Evolutionary conservation across 2,797 vertebrate species (phyloP), one percentile per base, ranked within the genome.

Genomic region (Sebastes wilsoni): DNA sequence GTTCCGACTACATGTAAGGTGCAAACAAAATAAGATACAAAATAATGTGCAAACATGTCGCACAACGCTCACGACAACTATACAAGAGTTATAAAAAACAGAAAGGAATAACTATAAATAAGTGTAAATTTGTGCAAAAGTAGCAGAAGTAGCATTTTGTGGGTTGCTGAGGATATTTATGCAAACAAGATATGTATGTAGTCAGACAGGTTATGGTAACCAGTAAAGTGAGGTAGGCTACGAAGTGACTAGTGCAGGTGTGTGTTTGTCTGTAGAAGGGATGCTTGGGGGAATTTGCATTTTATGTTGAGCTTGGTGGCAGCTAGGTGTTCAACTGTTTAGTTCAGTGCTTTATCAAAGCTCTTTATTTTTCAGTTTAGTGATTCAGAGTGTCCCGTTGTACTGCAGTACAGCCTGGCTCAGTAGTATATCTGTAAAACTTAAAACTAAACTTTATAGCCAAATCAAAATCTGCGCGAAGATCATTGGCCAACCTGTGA

Each of bases 121-220:
- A 46, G 42, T 46, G 16, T 18, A 8, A 18, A 46, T 18, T 46
- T 8, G 16, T 46, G 16, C 16, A 46, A 46, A 46, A 46, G 16
- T 8, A 46, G 42, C 42, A 46, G 42, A 1, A 46, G 14, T 46
- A 46, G 16, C 42, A 46, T 3, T 46, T 18, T 18, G 6, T 46
- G 14, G 0, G 0, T 18, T 46, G 42, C 42, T 46, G 42, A 18
- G 42, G 6, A 18, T 46, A 46, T 46, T 46, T 46, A 18, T 46
- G 42, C 0, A 46, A 16, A 46, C 14, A 46, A 7, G 14, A 16
- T 18, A 46, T n/a, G 49, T n/a, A n/a, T 52, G 0, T 52, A 4
- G 20, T 20, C 49, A 52, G 20, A 52, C 49, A 52, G 49, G 49
- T n/a, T 52, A 20, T 52, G 49, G 49, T 52, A 52, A 52, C 20